Evolutionary conservation across 2,888 invertebrate species (phyloP).

Genomic region (Ichneumoninae sp.): DNA sequence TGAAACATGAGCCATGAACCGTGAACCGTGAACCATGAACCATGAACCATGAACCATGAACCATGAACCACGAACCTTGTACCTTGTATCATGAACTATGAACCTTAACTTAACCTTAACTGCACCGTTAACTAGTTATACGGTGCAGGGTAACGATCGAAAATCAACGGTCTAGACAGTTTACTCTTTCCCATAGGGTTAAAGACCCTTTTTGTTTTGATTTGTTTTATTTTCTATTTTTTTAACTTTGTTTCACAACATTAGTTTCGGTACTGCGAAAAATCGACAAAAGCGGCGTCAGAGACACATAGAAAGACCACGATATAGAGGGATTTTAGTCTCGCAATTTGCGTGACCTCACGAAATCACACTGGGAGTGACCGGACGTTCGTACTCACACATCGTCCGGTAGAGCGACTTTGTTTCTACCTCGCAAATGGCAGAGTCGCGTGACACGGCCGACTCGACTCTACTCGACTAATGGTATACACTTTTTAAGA

Average conservation of each 20-base stretch:
- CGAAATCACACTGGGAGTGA: constrained; percentile 63
- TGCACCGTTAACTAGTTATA: too few relatives aligned
- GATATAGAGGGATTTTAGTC: constrained; percentile 22
- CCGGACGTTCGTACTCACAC: constrained; percentile 72
- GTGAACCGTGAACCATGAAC: too few relatives aligned
- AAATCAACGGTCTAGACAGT: not conserved
- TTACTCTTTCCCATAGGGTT: not conserved
- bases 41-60: too few relatives aligned
- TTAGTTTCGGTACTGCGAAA: not conserved
- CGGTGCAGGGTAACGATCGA: not conserved
- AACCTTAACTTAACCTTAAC: too few relatives aligned
- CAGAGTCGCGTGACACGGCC: constrained; percentile 75
- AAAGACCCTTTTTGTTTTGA: not conserved
- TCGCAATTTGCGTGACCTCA: constrained; percentile 65
- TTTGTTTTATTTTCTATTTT: not conserved
- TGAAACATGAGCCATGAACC: too few relatives aligned
- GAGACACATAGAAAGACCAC: not conserved
- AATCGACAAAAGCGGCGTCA: constrained; percentile 6
- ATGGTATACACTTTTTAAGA: constrained; percentile 1
- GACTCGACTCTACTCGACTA: constrained; percentile 73
- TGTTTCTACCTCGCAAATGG: constrained; percentile 60
- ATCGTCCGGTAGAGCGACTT: constrained; percentile 71
- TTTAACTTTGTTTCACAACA: not conserved
- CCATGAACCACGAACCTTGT: too few relatives aligned
- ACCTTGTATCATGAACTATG: too few relatives aligned